Evolutionary conservation across 2,113 vertebrate species (phyloP), one percentile per base, ranked within the genome.

Genomic region (Clinocottus analis): DNA sequence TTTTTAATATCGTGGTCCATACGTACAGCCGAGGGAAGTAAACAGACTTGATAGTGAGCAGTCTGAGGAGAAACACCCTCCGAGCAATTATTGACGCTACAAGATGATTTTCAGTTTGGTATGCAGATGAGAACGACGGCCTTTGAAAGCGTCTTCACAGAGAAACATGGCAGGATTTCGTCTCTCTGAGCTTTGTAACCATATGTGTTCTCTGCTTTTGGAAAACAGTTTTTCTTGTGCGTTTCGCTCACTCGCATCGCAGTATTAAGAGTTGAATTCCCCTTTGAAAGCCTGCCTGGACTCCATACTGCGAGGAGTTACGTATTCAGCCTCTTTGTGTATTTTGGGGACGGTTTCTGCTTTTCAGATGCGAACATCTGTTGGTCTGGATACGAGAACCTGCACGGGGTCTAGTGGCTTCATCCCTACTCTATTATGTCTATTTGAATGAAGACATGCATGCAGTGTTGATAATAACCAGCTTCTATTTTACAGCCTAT

Each of bases 121-220:
- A 83, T 87, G 75, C 66, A 83, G 63, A 88, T 89, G 79, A 89
- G 63, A 73, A 39, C 60, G 84, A 77, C 79, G 73, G 67, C 35
- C 77, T 90, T 89, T 91, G 76, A 87, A 90, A 75, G 0, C 2
- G 45, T 83, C 82, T 77, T 75, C 73, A 81, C 79, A 86, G 77
- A 59, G 29, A 83, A 85, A 79, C 73, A 49, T 68, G 77, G 77
- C 77, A 77, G 83, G 43, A 51, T 73, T 82, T 90, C 66, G 75
- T 84, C 77, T 67, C 77, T 23, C 37, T 61, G 58, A 56, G 75
- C 79, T 87, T 67, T 85, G 68, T 69, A 69, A 77, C 64, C 79
- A 69, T 86, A 85, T 86, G 80, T 75, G 75, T 79, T 76, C 65
- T 0, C 55, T 41, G 76, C 74, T 70, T 79, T 23, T 7, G 72